phyloP scores from a whole-genome alignment of 2,888 invertebrate genomes.

The Amphipyra berbera region DNA sequence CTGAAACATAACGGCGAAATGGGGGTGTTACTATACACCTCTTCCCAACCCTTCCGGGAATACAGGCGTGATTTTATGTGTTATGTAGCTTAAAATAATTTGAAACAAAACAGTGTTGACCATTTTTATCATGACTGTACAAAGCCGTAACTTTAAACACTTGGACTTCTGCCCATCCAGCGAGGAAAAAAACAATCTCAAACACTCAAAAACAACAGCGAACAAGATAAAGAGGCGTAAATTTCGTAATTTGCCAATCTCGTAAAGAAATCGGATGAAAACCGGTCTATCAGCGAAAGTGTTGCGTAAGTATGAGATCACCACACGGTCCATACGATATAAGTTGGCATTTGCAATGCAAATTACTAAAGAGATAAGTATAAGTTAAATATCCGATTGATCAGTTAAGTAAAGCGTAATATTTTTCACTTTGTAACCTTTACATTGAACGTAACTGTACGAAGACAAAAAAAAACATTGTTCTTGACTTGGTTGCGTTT shows the following conservation, averaged over 20 bases:
- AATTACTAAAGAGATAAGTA: conserved; percentile 16
- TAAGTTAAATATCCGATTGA: conserved; percentile 26
- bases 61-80: too few species aligned
- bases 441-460: too few species aligned
- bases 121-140: too few species aligned
- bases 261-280: conserved; percentile 47
- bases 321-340: conserved; percentile 27
- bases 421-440: too few species aligned
- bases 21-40: too few species aligned
- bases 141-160: background rate
- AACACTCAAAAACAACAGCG: conserved; percentile 13
- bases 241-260: conserved; percentile 57
- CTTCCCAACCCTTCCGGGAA: too few species aligned
- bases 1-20: too few species aligned
- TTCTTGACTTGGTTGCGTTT: too few species aligned
- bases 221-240: conserved; percentile 43
- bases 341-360: conserved; percentile 28
- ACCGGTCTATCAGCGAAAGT: conserved; percentile 59
- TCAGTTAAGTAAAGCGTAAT: too few species aligned
- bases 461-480: too few species aligned
- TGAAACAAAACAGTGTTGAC: too few species aligned
- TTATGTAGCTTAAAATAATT: background rate
- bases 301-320: conserved; percentile 56
- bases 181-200: background rate
- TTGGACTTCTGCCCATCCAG: background rate